These are phyloP conservation scores for Syrrhaptes paradoxus DNA, from an alignment of 2,113 vertebrate genomes.

Conservation along the genomic window DNA sequence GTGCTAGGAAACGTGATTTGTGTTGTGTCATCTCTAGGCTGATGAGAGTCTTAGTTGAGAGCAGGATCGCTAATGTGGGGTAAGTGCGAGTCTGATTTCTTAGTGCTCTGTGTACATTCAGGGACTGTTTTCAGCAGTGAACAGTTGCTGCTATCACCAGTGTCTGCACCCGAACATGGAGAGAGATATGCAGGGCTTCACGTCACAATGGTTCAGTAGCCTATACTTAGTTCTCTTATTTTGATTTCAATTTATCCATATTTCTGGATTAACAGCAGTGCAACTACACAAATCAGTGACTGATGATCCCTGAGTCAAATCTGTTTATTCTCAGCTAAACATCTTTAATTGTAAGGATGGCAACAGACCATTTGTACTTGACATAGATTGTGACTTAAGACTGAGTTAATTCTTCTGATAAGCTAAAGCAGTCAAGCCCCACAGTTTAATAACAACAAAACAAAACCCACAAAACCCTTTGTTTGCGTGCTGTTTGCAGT, in stretches of 20 bases:
- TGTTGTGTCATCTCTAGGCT: neutral
- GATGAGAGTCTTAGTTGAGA: neutral
- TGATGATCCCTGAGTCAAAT: neutral
- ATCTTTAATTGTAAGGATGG: neutral
- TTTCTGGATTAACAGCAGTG: neutral
- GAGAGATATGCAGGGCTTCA: neutral
- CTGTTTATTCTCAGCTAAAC: neutral
- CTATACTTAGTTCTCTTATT: neutral
- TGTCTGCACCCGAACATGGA: accelerated
- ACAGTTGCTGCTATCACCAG: neutral
- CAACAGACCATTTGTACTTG: neutral
- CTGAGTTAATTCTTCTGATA: neutral
- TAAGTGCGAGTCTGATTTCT: neutral
- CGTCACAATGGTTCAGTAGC: neutral
- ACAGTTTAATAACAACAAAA: neutral
- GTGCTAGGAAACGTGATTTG: neutral
- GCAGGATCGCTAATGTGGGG: accelerated
- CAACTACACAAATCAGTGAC: neutral
- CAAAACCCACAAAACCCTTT: accelerated
- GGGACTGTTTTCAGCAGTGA: neutral
- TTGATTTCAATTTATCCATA: neutral
- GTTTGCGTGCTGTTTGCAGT: neutral
- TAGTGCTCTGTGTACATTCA: neutral
- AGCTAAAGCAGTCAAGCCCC: neutral
- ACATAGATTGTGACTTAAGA: neutral